Conservation (phyloP, 2,888 invertebrate genomes). For the Torymus texanus region DNA sequence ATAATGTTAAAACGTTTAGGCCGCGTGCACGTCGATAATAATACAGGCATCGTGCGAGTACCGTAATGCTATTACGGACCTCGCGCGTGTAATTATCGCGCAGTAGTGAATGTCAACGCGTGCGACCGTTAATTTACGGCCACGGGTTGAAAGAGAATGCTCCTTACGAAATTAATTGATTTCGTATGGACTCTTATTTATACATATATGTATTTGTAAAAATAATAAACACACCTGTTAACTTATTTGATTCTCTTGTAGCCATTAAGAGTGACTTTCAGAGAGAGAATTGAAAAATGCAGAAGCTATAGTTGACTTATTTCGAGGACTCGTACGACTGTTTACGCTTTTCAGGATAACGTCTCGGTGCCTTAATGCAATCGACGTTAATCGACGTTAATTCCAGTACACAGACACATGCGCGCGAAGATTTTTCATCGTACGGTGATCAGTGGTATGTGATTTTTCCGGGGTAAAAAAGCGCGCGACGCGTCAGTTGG, state of each 20-base stretch:
- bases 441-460: neutral
- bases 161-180: no score
- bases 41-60: neutral
- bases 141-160: no score
- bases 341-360: conserved; percentile 26
- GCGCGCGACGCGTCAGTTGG: neutral
- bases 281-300: conserved; percentile 38
- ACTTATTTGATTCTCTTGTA: no score
- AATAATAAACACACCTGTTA: no score
- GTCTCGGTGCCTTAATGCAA: conserved; percentile 5
- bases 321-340: neutral
- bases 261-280: neutral
- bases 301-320: conserved; percentile 13
- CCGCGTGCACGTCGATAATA: no score
- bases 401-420: conserved; percentile 23
- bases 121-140: no score
- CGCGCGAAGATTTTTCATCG: no score
- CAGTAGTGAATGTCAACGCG: no score
- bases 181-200: no score
- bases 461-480: conserved; percentile 13
- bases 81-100: no score
- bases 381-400: conserved; percentile 36
- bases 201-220: no score
- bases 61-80: no score
- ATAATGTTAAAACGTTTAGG: neutral